Evolutionary conservation across 2,797 vertebrate genomes (phyloP), one percentile per base, ranked within the genome.

Genomic region (Loris lydekkerianus): DNA sequence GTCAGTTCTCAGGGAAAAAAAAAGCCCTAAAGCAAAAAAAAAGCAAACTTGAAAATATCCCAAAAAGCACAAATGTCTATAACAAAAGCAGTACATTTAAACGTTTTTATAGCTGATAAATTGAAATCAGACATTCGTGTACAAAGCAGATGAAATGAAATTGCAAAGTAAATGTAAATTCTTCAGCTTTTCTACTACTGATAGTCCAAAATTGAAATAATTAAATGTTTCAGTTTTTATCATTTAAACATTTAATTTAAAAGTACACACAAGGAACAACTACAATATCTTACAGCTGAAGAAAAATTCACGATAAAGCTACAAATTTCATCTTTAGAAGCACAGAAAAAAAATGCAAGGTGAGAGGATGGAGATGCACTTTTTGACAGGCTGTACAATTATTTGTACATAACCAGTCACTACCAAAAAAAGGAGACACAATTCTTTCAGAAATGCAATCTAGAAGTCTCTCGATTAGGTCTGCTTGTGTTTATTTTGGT

Each of bases 61-160:
- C 69, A 31, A 92, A 92, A 91, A 97, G 95, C 97, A 97, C 87
- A 96, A 96, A 93, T n/a, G 94, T 98, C 97, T 98, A 77, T 70
- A 97, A 96, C 97, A 98, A 96, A 97, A 98, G 98, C 98, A 98
- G 96, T 96, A 98, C 97, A 98, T 96, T 98, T 97, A 98, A 76
- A 97, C 97, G 96, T 93, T 97, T 98, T 96, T 89, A 97, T 49
- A 97, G 94, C 18, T 96, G 95, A 97, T 97, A 87, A 97, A 98
- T 46, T 96, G 90, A 98, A 97, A 91, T 96, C 88, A 97, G 91
- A 98, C 97, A 98, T 89, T 98, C 76, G 83, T 97, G 95, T 78
- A 98, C 90, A 96, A 98, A 98, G 98, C 98, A 98, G 96, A 98
- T 98, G 97, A 98, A 98, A 98, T 96, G 97, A 98, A 98, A 96